A percentile compares a stretch with the other conserved stretches of the same genome.
phyloP scores from a whole-genome alignment of 2,888 invertebrate species.

The Blomia tropicalis region DNA sequence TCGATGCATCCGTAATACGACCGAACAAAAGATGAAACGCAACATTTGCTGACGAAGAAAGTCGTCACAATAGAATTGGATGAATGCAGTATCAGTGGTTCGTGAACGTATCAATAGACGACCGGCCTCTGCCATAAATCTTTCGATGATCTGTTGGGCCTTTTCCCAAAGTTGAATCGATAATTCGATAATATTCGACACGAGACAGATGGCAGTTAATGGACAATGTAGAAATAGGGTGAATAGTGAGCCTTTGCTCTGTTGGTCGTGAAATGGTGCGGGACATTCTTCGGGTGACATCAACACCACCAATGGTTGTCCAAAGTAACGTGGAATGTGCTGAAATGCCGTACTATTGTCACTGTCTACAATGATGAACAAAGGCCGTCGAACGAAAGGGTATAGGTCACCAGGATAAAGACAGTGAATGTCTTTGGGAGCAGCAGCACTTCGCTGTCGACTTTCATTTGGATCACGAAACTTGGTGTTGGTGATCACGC shows the following conservation, averaged over 20 bases:
- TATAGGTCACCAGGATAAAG: conserved; percentile 82
- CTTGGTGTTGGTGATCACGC: conserved; percentile 71
- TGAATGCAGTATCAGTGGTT: conserved; percentile 45
- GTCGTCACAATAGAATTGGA: conserved; percentile 85
- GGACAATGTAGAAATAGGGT: conserved; percentile 90
- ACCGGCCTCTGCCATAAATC: conserved; percentile 74
- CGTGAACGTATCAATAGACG: conserved; percentile 59
- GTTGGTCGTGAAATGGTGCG: conserved; percentile 51
- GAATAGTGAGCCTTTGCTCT: conserved; percentile 66
- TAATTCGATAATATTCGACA: conserved; percentile 70
- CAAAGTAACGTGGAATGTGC: conserved; percentile 76
- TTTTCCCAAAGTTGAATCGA: conserved; percentile 76
- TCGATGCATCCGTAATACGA: conserved; percentile 69
- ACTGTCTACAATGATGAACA: conserved; percentile 84
- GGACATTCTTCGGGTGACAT: conserved; percentile 87
- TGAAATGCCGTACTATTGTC: conserved; percentile 50
- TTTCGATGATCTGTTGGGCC: conserved; percentile 67
- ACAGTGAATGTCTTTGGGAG: conserved; percentile 33
- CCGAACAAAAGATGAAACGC: conserved; percentile 83
- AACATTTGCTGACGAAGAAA: conserved; percentile 72
- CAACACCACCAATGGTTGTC: conserved; percentile 75
- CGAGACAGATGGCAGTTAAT: conserved; percentile 73
- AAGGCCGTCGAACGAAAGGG: conserved; percentile 76
- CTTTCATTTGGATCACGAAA: conserved; percentile 48
- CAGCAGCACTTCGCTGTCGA: neutral